Base-by-base conservation (phyloP, 1,140 invertebrate species). In the Laodelphax striatellus region DNA sequence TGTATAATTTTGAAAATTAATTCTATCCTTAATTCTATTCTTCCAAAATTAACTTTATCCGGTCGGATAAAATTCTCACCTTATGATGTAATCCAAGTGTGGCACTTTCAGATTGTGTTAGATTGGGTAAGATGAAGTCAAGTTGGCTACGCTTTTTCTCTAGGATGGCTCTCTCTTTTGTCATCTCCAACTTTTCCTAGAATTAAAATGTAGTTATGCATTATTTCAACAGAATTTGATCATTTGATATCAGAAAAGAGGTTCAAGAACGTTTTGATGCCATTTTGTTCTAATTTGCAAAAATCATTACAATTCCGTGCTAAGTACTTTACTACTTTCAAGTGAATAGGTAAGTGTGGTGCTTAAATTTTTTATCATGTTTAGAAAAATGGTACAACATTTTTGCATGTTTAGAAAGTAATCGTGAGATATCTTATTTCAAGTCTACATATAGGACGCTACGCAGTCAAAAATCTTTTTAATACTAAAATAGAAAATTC, bases 151-250 rank as follows among this genome's bases (percentile, higher is more conserved):
- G 43, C 17, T 19, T 44, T 44, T 44, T 44, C 17, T 44, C 43
- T 19, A 44, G 17, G 17, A 44, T 44, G 14, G 43, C 43, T 44
- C 43, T 44, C 38, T 22, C 54, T 34, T 31, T 22, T 22, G 54
- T 34, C 38, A 55, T 24, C 38, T 55, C 54, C 54, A 55, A 34
- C 13, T 34, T 55, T 31, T 55, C 54, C 54, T 55, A 14, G 1
- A 31, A 55, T 13, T 13, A 53, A 14, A 24, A 19, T 3, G 52
- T 19, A 19, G 52, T 44, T 44, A n/a, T n/a, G 2, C 5, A 19
- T n/a, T 44, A 19, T 4, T 44, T 44, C 17, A 44, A 3, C 14
- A n/a, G 5, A 2, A 44, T 44, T 44, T 44, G 14, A 44, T n/a
- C 2, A 44, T 2, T 44, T 44, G 17, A 44, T 19, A n/a, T n/a